phyloP scores from a whole-genome alignment of 2,888 invertebrate genomes.

The Omphaloscelis lunosa region DNA sequence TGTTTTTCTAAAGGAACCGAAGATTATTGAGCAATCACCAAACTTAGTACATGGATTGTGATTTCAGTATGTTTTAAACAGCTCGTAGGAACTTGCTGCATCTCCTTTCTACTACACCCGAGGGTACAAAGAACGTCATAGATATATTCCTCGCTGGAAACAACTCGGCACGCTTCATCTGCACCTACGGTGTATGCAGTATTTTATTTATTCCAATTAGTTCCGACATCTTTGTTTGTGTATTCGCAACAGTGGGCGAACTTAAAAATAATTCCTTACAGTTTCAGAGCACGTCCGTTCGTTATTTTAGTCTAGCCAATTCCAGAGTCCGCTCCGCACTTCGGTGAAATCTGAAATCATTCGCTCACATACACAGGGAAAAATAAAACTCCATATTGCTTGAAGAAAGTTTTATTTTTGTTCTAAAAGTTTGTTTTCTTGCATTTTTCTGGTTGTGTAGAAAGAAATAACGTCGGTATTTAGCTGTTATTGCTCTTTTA shows the following conservation, averaged over 20 bases:
- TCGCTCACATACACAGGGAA: slow-evolving; percentile 66
- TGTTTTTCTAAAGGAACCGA: neutral
- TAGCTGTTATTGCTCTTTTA: neutral
- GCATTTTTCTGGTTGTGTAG: neutral
- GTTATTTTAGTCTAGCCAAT: slow-evolving; percentile 86
- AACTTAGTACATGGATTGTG: neutral
- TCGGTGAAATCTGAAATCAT: slow-evolving; percentile 79
- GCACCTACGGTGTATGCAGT: slow-evolving; percentile 24
- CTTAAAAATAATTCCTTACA: slow-evolving; percentile 84
- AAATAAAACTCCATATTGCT: slow-evolving; percentile 68
- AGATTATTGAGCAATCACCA: neutral
- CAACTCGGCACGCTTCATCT: neutral
- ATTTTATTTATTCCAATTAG: slow-evolving; percentile 57
- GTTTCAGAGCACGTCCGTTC: slow-evolving; percentile 86
- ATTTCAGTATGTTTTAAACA: neutral
- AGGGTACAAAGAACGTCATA: neutral
- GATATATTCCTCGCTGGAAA: neutral
- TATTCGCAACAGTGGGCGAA: slow-evolving; percentile 69
- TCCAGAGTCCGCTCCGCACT: slow-evolving; percentile 78
- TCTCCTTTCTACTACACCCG: neutral
- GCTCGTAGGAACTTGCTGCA: neutral
- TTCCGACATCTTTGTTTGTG: slow-evolving; percentile 69
- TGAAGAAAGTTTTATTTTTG: slow-evolving; percentile 63
- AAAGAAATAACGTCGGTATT: neutral
- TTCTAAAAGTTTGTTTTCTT: slow-evolving; percentile 47